A percentile compares a stretch with the other conserved stretches of the same genome.
Conservation (phyloP, 2,113 vertebrate species). For the Atrichornis clamosus region DNA sequence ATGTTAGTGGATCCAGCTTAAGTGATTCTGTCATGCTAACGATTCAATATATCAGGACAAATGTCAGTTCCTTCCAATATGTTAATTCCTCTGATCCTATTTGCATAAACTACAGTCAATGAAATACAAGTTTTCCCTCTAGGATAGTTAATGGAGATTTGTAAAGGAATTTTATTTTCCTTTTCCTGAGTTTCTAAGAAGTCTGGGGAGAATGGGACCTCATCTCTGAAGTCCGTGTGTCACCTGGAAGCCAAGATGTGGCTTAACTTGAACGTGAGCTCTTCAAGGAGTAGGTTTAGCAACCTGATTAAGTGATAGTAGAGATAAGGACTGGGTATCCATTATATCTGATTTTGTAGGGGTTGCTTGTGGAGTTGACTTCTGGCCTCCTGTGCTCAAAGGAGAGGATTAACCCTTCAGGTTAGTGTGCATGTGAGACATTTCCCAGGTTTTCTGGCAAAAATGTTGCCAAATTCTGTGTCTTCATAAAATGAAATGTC, state of each 20-base stretch:
- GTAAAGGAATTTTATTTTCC: constrained; percentile 43
- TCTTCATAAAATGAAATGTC: not conserved
- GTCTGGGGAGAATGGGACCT: not conserved
- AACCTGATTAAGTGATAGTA: not conserved
- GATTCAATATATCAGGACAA: constrained; percentile 95
- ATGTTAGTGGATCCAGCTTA: constrained; percentile 92
- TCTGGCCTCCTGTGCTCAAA: not conserved
- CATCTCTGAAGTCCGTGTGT: not conserved
- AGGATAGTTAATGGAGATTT: constrained; percentile 61
- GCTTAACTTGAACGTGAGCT: not conserved
- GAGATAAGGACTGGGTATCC: not conserved
- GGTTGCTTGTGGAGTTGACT: not conserved
- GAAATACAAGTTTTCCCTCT: constrained; percentile 71
- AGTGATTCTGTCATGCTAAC: constrained; percentile 93
- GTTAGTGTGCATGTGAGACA: not conserved
- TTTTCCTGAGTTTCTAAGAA: not conserved
- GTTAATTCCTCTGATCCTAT: constrained; percentile 87
- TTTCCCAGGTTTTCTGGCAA: not conserved
- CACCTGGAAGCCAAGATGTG: not conserved
- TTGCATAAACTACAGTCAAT: constrained; percentile 87
- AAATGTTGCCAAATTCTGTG: not conserved
- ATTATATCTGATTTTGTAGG: not conserved
- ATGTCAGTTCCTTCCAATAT: constrained; percentile 92
- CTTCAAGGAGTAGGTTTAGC: not conserved
- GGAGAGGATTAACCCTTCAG: not conserved